Percentiles rank a stretch among this genome's conserved stretches.
Evolutionary conservation across 2,888 invertebrate genomes (phyloP).

Genomic region (Andrena dorsata): DNA sequence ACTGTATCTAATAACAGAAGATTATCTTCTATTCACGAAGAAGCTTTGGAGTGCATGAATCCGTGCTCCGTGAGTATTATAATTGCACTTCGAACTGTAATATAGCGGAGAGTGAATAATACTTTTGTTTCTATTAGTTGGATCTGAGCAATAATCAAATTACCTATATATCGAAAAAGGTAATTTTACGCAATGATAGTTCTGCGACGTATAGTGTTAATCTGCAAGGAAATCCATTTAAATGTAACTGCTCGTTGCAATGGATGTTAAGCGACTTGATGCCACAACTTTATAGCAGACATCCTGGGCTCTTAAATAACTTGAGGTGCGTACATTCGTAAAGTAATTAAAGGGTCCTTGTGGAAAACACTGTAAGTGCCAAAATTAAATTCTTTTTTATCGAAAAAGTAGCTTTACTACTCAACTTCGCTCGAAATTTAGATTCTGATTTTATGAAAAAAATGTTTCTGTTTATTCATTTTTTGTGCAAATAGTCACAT

Average conservation of each 20-base stretch:
- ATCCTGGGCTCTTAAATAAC: conserved; percentile 85
- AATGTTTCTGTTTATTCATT: too few relatives aligned
- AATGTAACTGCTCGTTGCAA: conserved; percentile 87
- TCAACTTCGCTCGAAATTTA: too few relatives aligned
- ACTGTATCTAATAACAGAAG: conserved; percentile 85
- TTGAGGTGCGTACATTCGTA: conserved; percentile 84
- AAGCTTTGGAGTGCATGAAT: conserved; percentile 83
- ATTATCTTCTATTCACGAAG: conserved; percentile 83
- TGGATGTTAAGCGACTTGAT: conserved; percentile 87
- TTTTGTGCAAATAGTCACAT: too few relatives aligned
- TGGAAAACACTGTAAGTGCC: too few relatives aligned
- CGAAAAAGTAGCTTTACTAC: too few relatives aligned
- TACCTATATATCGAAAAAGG: conserved; percentile 82
- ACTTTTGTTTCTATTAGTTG: conserved; percentile 82
- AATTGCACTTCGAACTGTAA: conserved; percentile 75
- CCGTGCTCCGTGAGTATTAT: conserved; percentile 86
- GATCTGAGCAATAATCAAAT: conserved; percentile 87
- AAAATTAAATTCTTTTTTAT: too few relatives aligned
- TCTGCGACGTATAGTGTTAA: conserved; percentile 85
- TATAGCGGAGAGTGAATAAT: neutral
- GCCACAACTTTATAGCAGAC: conserved; percentile 85
- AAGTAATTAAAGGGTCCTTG: too few relatives aligned
- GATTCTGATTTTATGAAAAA: too few relatives aligned
- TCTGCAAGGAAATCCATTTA: conserved; percentile 88
- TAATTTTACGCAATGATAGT: conserved; percentile 83